Conservation (phyloP, 2,113 vertebrate genomes). For the Rhinichthys klamathensis region DNA sequence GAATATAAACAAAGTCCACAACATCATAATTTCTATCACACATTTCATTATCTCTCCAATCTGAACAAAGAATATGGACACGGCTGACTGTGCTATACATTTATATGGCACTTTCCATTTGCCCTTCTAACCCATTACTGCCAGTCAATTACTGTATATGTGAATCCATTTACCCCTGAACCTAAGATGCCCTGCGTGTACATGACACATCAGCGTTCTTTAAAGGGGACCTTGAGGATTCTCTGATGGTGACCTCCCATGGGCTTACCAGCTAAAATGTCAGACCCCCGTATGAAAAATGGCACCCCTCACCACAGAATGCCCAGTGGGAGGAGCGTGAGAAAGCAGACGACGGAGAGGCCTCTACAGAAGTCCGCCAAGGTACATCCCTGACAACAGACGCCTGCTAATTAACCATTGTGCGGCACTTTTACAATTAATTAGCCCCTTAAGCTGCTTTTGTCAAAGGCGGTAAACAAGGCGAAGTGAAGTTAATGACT, state of each 20-base stretch:
- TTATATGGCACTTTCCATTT: constrained; percentile 32
- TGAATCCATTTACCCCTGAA: constrained; percentile 39
- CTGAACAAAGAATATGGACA: background rate
- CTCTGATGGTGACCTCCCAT: constrained; percentile 24
- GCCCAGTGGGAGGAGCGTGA: background rate
- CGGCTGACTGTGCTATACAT: constrained; percentile 25
- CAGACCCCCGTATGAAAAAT: constrained; percentile 31
- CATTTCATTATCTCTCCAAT: constrained; percentile 1
- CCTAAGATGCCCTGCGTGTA: constrained; percentile 2
- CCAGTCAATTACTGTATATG: constrained; percentile 30
- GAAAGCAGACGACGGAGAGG: background rate
- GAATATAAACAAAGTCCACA: background rate
- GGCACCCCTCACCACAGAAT: background rate
- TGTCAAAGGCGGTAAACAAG: constrained; percentile 63
- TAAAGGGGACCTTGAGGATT: constrained; percentile 9
- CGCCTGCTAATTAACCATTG: constrained; percentile 58
- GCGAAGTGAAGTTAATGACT: constrained; percentile 58
- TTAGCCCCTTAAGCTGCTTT: constrained; percentile 61
- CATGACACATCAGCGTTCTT: constrained; percentile 4
- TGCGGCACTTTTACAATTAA: constrained; percentile 60
- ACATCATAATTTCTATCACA: background rate
- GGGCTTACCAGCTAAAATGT: constrained; percentile 42
- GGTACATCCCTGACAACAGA: constrained; percentile 54
- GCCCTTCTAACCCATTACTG: constrained; percentile 40
- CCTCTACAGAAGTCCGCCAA: constrained; percentile 51